Evolutionary conservation across 2,888 invertebrate genomes (phyloP), one percentile per base, ranked within the genome.

Genomic region (Stenodera caucasica): DNA sequence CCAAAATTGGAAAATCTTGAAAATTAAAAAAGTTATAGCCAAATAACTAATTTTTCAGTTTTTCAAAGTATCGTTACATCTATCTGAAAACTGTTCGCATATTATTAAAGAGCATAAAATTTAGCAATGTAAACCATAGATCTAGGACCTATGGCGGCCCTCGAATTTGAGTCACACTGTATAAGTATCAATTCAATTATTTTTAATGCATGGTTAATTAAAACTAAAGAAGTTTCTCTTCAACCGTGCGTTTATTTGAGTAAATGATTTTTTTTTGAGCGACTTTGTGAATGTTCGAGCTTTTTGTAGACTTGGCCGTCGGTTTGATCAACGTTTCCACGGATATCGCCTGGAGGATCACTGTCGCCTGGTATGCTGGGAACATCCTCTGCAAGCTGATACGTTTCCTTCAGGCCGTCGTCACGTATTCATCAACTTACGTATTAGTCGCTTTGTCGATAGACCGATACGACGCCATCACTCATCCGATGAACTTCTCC

Each of bases 401-500:
- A 65, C 88, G 91, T 72, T 96, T 93, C 79, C 82, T 90, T 52
- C 91, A 92, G 84, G 92, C 89, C 1, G 88, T 94, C 67, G 94
- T 95, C 54, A 94, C 94, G 69, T 96, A 94, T 78, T 93, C 94
- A 1, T 95, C 95, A 2, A 96, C 95, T 0, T 96, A 96, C 77
- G 94, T 96, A 30, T 83, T 96, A 59, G 95, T 96, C 23, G 95
- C 95, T 2, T 84, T 96, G 62, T 94, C 94, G 73, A 94, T 96
- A 73, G 96, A 96, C 82, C 85, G 96, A 72, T 95, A 94, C 77
- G 95, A 96, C 75, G 96, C 95, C 67, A 95, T 96, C 75, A 93
- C 93, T 12, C 91, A 94, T 81, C 96, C 96, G 0, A 94, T 96
- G 93, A 95, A 95, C 82, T 96, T 96, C 81, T 92, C 93, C 55